Evolutionary conservation across 2,888 invertebrate genomes (phyloP).

Genomic region (Caenorhabditis panamensis): DNA sequence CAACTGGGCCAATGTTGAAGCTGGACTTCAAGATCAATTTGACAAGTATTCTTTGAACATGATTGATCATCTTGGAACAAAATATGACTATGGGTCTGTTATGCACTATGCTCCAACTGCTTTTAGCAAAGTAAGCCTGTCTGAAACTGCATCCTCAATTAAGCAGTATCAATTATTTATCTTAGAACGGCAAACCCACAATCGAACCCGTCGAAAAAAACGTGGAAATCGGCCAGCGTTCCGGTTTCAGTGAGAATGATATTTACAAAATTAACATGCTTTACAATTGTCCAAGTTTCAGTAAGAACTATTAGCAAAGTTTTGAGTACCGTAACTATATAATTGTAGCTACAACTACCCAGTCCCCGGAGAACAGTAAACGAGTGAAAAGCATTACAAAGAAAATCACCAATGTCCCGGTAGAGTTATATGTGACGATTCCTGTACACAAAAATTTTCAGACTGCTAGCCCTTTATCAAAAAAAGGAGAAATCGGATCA

Average conservation of each 20-base stretch:
- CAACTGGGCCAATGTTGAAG: conserved; percentile 79
- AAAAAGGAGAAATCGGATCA: conserved; percentile 59
- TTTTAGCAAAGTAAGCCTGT: conserved; percentile 81
- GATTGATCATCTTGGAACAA: conserved; percentile 81
- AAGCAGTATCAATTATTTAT: conserved; percentile 1
- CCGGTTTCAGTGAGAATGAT: conserved; percentile 80
- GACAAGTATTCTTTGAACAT: conserved; percentile 79
- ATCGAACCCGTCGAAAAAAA: conserved; percentile 76
- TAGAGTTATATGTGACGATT: background rate
- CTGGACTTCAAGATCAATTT: conserved; percentile 80
- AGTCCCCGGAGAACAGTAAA: conserved; percentile 39
- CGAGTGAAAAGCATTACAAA: conserved; percentile 62
- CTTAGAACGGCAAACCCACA: conserved; percentile 78
- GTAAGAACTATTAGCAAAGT: conserved; percentile 21
- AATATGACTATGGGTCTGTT: conserved; percentile 83
- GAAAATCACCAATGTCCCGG: conserved; percentile 45
- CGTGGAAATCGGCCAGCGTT: conserved; percentile 78
- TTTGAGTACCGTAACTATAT: background rate
- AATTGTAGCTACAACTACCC: conserved; percentile 43
- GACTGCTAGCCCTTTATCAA: conserved; percentile 42
- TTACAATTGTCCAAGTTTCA: conserved; percentile 77
- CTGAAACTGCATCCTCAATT: background rate
- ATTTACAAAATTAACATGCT: conserved; percentile 81
- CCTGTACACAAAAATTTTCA: conserved; percentile 5
- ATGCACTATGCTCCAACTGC: conserved; percentile 83